phyloP scores from a whole-genome alignment of 1,140 invertebrate species.

The Pissodes strobi region DNA sequence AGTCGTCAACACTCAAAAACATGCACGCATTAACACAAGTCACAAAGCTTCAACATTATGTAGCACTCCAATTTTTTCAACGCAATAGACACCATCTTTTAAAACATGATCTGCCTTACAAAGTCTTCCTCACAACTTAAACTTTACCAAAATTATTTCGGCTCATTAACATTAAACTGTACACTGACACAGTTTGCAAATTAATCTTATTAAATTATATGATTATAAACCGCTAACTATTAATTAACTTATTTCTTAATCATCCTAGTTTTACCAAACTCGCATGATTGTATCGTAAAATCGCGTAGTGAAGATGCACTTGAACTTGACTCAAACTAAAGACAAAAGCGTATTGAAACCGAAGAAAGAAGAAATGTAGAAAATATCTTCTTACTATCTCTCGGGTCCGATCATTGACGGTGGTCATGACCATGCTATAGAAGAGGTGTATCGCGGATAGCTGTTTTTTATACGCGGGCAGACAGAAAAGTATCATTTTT shows the following conservation, averaged over 20 bases:
- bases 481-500: conserved; percentile 13
- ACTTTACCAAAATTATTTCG: too few relatives aligned
- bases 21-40: neutral
- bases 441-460: neutral
- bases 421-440: neutral
- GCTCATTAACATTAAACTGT: conserved; percentile 17
- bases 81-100: conserved; percentile 27
- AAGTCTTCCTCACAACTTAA: too few relatives aligned
- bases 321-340: conserved; percentile 18
- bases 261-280: too few relatives aligned
- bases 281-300: too few relatives aligned
- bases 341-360: conserved; percentile 5
- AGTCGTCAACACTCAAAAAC: neutral
- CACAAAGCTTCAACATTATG: conserved; percentile 38
- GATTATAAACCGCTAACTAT: too few relatives aligned
- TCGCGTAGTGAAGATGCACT: neutral
- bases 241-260: too few relatives aligned
- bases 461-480: conserved; percentile 22
- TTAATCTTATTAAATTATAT: too few relatives aligned
- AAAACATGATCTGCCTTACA: too few relatives aligned
- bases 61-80: conserved; percentile 36
- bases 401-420: conserved; percentile 9
- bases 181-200: conserved; percentile 21
- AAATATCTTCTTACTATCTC: conserved; percentile 27
- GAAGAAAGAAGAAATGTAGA: conserved; percentile 20